Evolutionary conservation across 2,113 vertebrate species (phyloP), one percentile per base, ranked within the genome.

Genomic region (Upupa epops): DNA sequence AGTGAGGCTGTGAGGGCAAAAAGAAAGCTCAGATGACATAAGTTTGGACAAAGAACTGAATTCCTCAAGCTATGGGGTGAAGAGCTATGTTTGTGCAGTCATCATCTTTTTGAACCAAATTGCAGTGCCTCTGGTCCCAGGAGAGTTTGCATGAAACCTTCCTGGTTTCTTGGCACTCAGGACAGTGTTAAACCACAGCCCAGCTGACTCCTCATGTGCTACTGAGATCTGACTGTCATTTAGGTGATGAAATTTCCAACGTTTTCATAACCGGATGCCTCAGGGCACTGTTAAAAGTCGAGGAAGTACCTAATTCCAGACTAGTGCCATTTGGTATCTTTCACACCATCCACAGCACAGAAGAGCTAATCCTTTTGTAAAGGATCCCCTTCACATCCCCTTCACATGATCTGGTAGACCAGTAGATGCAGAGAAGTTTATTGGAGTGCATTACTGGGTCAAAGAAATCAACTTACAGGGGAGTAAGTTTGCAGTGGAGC

Each of bases 51-150:
- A 54, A 77, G 13, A 73, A 77, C 11, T 40, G 37, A 60, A 29
- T 58, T 90, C 9, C 7, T 22, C 6, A 45, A 5, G 5, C 42
- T 51, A 1, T 26, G 34, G 21, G 17, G 19, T 4, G 3, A n/a
- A 71, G 61, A 29, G 16, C 2, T 78, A 7, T 0, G 2, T 37
- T 1, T 2, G 6, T 55, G 36, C 48, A 78, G 26, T 0, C 7
- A 12, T 7, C 3, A 3, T 28, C 19, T 2, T 0, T 82, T 29
- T 79, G 24, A 71, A 48, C 45, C 55, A 22, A 26, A 69, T 18
- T 2, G 0, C 2, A 9, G 26, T 28, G 36, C 15, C 24, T 74
- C n/a, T 8, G 6, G 17, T 65, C 45, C 3, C 42, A 20, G 25
- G 11, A 31, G 12, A 52, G 20, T n/a, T 56, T 79, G 8, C 8